Evolutionary conservation across 1,140 invertebrate species (phyloP).

Genomic region (Pseudomyrmex flavicornis): DNA sequence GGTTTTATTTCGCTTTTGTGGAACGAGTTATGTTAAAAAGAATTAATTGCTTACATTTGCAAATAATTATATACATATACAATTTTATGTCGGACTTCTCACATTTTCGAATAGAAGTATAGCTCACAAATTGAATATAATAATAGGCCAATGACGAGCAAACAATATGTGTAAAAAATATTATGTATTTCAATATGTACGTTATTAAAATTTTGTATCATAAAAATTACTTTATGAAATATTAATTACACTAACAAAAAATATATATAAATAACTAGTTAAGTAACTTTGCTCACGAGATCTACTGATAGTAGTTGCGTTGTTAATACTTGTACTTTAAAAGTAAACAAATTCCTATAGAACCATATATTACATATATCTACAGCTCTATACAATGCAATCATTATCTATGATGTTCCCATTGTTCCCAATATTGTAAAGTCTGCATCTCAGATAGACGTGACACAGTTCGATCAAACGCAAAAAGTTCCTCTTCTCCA

Average conservation of each 20-base stretch:
- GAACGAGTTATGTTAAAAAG: too few relatives aligned
- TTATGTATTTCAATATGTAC: too few relatives aligned
- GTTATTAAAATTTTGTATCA: background rate
- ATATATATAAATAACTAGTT: background rate
- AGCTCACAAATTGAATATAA: too few relatives aligned
- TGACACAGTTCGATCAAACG: slow-evolving; percentile 97
- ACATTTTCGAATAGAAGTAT: too few relatives aligned
- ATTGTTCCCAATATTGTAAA: slow-evolving; percentile 95
- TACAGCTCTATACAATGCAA: slow-evolving; percentile 52
- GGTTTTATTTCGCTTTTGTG: too few relatives aligned
- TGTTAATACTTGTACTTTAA: background rate
- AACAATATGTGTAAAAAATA: too few relatives aligned
- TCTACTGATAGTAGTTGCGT: slow-evolving; percentile 14
- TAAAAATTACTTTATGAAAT: slow-evolving; percentile 18
- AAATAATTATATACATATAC: too few relatives aligned
- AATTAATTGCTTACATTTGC: too few relatives aligned
- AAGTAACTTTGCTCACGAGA: slow-evolving; percentile 22
- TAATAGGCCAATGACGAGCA: too few relatives aligned
- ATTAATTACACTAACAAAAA: background rate
- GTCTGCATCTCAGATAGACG: slow-evolving; percentile 98
- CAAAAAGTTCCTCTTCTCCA: slow-evolving; percentile 98
- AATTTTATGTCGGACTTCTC: too few relatives aligned
- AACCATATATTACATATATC: slow-evolving; percentile 5
- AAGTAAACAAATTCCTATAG: background rate
- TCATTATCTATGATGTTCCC: slow-evolving; percentile 86